phyloP scores from a whole-genome alignment of 2,888 invertebrate species.

The Synanthedon myopaeformis region DNA sequence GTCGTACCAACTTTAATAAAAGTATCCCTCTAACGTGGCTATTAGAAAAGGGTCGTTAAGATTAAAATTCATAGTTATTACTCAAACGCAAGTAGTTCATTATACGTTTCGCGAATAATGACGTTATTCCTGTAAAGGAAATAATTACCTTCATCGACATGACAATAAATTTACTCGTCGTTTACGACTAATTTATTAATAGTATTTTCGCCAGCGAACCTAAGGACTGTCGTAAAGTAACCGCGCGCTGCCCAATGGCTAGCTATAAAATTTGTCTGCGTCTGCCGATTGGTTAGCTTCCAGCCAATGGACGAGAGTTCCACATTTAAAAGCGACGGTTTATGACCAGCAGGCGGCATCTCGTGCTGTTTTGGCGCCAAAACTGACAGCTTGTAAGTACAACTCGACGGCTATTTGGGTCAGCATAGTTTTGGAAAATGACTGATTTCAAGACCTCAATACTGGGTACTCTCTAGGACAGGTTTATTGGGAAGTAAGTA shows the following conservation, averaged over 20 bases:
- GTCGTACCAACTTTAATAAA: slow-evolving; percentile 9
- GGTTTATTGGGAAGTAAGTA: neutral
- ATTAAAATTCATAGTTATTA: slow-evolving; percentile 15
- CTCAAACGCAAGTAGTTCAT: neutral
- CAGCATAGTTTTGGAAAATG: slow-evolving; percentile 6
- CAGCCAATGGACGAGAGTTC: slow-evolving; percentile 50
- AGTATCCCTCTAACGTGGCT: neutral
- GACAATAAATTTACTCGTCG: slow-evolving; percentile 55
- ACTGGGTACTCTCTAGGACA: no score
- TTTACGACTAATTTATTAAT: slow-evolving; percentile 69
- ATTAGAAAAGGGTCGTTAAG: slow-evolving; percentile 6
- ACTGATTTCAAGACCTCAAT: neutral
- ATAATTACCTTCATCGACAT: slow-evolving; percentile 58
- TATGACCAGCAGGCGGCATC: slow-evolving; percentile 59
- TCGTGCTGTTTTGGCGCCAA: slow-evolving; percentile 67
- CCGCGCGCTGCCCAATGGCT: slow-evolving; percentile 52
- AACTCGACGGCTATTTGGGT: slow-evolving; percentile 17
- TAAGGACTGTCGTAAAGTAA: slow-evolving; percentile 61
- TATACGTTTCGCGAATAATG: slow-evolving; percentile 19
- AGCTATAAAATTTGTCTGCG: slow-evolving; percentile 54
- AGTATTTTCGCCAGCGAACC: slow-evolving; percentile 67
- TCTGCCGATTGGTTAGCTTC: slow-evolving; percentile 48
- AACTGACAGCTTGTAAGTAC: slow-evolving; percentile 47
- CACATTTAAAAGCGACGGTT: slow-evolving; percentile 65
- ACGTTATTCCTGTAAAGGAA: slow-evolving; percentile 63